These are phyloP conservation scores for Ephialtes manifestator DNA, from an alignment of 2,888 invertebrate genomes.

Conservation along the genomic window DNA sequence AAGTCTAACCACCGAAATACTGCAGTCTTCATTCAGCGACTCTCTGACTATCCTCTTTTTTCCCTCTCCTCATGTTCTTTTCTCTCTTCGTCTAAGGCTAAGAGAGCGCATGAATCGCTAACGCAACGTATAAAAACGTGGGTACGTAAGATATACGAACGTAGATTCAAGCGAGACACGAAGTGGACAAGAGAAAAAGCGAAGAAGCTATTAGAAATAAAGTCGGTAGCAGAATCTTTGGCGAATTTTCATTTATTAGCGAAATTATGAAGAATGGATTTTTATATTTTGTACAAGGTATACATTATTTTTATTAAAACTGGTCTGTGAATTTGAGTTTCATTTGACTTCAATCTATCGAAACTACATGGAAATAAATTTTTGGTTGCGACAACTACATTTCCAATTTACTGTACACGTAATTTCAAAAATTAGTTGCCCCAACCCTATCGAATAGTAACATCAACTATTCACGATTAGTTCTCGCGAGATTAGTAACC, in stretches of 20 bases:
- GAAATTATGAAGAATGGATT: constrained; percentile 1
- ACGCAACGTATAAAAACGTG: not conserved
- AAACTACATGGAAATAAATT: too few relatives aligned
- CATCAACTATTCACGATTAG: too few relatives aligned
- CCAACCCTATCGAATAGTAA: too few relatives aligned
- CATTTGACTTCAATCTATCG: not conserved
- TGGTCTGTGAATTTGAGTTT: not conserved
- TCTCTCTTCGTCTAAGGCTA: constrained; percentile 26
- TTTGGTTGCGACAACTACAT: too few relatives aligned
- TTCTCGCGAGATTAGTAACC: too few relatives aligned
- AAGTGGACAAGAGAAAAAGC: too few relatives aligned
- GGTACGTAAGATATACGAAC: not conserved
- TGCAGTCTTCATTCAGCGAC: constrained; percentile 66
- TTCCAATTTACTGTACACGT: too few relatives aligned
- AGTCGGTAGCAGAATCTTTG: not conserved
- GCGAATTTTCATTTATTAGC: not conserved
- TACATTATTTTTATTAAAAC: not conserved
- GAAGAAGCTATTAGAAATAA: not conserved
- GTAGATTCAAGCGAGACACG: not conserved
- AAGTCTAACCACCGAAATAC: constrained; percentile 84
- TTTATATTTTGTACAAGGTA: not conserved
- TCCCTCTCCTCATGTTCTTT: constrained; percentile 37
- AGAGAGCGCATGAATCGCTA: not conserved
- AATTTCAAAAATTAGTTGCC: too few relatives aligned
- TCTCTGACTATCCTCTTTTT: constrained; percentile 55